phyloP scores from a whole-genome alignment of 1,140 invertebrate species.

The Solenopsis fugax region DNA sequence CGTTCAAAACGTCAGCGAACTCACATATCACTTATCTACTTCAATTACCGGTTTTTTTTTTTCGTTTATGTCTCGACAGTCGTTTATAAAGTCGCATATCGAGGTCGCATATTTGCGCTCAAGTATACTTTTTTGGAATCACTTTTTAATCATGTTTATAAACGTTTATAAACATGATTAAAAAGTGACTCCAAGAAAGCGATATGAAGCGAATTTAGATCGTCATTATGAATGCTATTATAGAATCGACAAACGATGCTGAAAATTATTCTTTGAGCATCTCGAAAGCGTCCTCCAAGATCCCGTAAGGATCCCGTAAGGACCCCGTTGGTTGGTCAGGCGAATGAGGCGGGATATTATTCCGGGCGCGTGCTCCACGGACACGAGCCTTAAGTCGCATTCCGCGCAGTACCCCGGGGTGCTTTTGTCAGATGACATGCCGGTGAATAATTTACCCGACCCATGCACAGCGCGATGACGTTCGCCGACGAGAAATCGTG shows the following conservation, averaged over 20 bases:
- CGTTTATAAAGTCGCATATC: background rate
- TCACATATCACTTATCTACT: background rate
- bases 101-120: background rate
- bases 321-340: conserved; percentile 52
- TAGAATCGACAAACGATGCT: background rate
- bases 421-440: conserved; percentile 76
- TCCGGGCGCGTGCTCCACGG: conserved; percentile 68
- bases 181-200: background rate
- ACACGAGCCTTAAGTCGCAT: conserved; percentile 73
- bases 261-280: conserved; percentile 53
- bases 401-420: conserved; percentile 66
- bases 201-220: background rate
- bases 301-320: conserved; percentile 22
- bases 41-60: background rate
- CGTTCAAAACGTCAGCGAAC: background rate
- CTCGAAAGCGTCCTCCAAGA: conserved; percentile 50
- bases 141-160: too few relatives aligned
- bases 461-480: conserved; percentile 67
- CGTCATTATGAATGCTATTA: background rate
- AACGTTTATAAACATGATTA: conserved; percentile 30
- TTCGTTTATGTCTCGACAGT: background rate
- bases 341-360: conserved; percentile 70
- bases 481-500: conserved; percentile 67
- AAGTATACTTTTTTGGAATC: too few relatives aligned
- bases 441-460: conserved; percentile 76